Percentiles rank a stretch among this genome's conserved stretches.
Conservation (phyloP, 2,113 vertebrate genomes). For the Hippopotamus amphibius region DNA sequence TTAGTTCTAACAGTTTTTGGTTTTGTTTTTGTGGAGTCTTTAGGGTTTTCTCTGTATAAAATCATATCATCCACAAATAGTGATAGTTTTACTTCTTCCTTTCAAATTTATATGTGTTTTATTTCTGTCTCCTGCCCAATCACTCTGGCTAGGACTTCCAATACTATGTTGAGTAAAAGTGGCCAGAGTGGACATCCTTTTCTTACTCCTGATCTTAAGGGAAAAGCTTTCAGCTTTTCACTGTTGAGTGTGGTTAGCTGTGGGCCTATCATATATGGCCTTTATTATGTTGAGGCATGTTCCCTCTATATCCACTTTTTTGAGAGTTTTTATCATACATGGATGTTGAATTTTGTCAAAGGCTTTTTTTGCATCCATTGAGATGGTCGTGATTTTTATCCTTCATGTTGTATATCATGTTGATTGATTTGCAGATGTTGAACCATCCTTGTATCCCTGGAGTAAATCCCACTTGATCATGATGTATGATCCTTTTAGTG, state of each 20-base stretch:
- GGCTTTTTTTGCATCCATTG: neutral
- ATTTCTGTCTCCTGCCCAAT: neutral
- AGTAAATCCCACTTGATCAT: neutral
- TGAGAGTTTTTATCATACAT: neutral
- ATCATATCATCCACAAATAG: neutral
- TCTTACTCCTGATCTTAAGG: neutral
- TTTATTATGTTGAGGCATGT: neutral
- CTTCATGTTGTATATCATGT: neutral
- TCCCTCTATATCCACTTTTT: neutral
- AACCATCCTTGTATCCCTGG: neutral
- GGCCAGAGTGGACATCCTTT: neutral
- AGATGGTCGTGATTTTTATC: neutral
- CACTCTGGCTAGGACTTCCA: neutral
- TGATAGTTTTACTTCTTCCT: neutral
- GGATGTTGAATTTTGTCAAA: neutral
- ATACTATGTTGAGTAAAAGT: neutral
- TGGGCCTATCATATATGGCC: neutral
- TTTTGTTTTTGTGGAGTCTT: neutral
- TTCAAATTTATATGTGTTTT: neutral
- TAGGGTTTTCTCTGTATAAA: neutral
- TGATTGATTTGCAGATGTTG: neutral
- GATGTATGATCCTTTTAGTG: neutral
- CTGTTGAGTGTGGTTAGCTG: neutral
- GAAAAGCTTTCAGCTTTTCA: neutral
- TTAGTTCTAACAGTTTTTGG: neutral